Conservation (phyloP, 2,797 vertebrate genomes). For the Pterois miles region DNA sequence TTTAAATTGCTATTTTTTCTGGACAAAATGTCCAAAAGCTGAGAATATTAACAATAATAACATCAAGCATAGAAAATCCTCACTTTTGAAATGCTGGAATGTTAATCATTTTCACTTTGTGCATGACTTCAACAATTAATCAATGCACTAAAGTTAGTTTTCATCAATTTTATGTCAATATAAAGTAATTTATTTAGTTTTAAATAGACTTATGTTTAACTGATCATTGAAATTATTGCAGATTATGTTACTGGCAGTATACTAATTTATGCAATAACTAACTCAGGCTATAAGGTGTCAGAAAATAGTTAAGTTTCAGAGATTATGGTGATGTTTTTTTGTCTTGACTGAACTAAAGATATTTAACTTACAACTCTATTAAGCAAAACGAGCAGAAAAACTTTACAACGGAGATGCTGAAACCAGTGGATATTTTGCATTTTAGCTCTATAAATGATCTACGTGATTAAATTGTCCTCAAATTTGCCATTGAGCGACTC, state of each 20-base stretch:
- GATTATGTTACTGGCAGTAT: no score
- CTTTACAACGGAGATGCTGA: not conserved
- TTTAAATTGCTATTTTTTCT: not conserved
- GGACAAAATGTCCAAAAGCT: not conserved
- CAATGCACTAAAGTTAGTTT: not conserved
- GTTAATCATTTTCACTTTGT: not conserved
- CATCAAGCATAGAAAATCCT: not conserved
- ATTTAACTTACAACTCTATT: not conserved
- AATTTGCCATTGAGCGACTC: not conserved
- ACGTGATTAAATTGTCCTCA: not conserved
- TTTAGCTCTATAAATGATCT: not conserved
- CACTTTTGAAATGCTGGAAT: not conserved
- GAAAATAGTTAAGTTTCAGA: not conserved
- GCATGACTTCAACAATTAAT: not conserved
- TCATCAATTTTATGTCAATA: not conserved
- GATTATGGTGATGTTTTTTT: not conserved
- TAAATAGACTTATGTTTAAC: not conserved
- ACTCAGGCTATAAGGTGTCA: not conserved
- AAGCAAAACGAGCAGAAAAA: not conserved
- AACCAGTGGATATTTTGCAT: no score
- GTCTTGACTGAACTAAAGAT: not conserved
- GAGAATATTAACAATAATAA: not conserved
- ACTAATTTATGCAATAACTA: no score
- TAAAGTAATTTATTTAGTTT: not conserved
- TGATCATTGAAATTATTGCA: not conserved